Conservation (phyloP, 1,140 invertebrate species). For the Caenorhabditis briggsae region DNA sequence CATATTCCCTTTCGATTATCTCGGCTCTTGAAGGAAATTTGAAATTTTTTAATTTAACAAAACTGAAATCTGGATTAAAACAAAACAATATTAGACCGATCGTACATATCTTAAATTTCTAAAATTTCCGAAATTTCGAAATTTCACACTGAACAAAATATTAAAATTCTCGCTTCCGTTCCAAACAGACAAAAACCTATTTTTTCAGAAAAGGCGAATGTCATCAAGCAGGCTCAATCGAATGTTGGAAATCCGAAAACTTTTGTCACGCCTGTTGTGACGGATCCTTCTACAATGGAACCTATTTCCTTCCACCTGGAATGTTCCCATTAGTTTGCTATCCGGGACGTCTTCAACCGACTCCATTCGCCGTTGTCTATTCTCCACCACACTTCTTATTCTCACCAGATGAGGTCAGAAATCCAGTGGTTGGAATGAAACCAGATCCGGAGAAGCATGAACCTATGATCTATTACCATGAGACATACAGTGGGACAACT, state of each 20-base stretch:
- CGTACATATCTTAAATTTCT: too few species aligned
- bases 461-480: slow-evolving; percentile 63
- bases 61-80: too few species aligned
- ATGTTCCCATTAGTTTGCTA: slow-evolving; percentile 69
- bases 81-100: too few species aligned
- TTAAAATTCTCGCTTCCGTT: not conserved
- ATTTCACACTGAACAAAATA: not conserved
- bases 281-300: slow-evolving; percentile 65
- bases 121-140: too few species aligned
- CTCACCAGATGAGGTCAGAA: slow-evolving; percentile 54
- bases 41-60: too few species aligned
- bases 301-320: slow-evolving; percentile 69
- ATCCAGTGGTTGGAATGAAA: slow-evolving; percentile 58
- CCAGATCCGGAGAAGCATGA: slow-evolving; percentile 54
- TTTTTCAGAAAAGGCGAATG: slow-evolving; percentile 38
- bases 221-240: not conserved
- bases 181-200: not conserved
- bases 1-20: too few species aligned
- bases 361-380: slow-evolving; percentile 65
- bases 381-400: slow-evolving; percentile 63
- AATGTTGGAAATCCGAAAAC: slow-evolving; percentile 44
- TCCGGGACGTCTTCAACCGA: slow-evolving; percentile 61
- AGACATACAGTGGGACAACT: slow-evolving; percentile 64
- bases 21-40: too few species aligned
- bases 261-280: slow-evolving; percentile 67